Evolutionary conservation across 2,888 invertebrate genomes (phyloP).

Genomic region (Nemotelus nigrinus): DNA sequence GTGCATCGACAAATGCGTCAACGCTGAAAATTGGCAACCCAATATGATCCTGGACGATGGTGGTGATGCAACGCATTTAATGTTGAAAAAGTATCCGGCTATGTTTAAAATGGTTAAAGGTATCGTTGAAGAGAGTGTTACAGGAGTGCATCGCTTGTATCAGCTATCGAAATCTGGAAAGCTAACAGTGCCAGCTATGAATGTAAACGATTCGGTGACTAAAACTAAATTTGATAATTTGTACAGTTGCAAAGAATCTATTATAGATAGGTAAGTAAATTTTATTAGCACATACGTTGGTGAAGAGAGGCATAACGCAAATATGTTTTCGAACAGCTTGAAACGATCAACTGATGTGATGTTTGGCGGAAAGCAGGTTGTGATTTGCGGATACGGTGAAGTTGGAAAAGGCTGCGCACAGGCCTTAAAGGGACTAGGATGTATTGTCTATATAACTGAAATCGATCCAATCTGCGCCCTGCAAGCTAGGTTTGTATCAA

Average conservation of each 20-base stretch:
- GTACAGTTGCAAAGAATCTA: slow-evolving; percentile 93
- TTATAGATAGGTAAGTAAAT: slow-evolving; percentile 77
- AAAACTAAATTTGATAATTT: slow-evolving; percentile 98
- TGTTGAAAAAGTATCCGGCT: slow-evolving; percentile 93
- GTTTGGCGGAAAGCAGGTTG: slow-evolving; percentile 97
- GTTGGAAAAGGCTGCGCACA: slow-evolving; percentile 97
- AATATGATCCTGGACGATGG: slow-evolving; percentile 98
- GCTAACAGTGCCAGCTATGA: slow-evolving; percentile 96
- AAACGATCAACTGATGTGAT: slow-evolving; percentile 79
- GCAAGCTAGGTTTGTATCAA: slow-evolving; percentile 79
- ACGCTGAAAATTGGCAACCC: slow-evolving; percentile 92
- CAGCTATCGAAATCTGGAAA: slow-evolving; percentile 95
- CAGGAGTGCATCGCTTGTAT: slow-evolving; percentile 96
- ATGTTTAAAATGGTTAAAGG: slow-evolving; percentile 95
- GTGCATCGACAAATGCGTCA: slow-evolving; percentile 97
- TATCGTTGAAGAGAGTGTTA: slow-evolving; percentile 97
- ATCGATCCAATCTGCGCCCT: slow-evolving; percentile 98
- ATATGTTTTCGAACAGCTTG: slow-evolving; percentile 60
- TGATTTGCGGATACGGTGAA: slow-evolving; percentile 96
- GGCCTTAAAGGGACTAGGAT: slow-evolving; percentile 92
- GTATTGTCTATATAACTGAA: slow-evolving; percentile 88
- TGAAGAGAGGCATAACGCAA: not conserved
- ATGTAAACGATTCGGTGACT: slow-evolving; percentile 97
- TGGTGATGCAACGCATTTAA: slow-evolving; percentile 95
- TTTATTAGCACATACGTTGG: not conserved